Evolutionary conservation across 64 coral and sea anemone genomes (phyloP), one percentile per base, ranked within the genome.

Genomic region (Porites lutea): DNA sequence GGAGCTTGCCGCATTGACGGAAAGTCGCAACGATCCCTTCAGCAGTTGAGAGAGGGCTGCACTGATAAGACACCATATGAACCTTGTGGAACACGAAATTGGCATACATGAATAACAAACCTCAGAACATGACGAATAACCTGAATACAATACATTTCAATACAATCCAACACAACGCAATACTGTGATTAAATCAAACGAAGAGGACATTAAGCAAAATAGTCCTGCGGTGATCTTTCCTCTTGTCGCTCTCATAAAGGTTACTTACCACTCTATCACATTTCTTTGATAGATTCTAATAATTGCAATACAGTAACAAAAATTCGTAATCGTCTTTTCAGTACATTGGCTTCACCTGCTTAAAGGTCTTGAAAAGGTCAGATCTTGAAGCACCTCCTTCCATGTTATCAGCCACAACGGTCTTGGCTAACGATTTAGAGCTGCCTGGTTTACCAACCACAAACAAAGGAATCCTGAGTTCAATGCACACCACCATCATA

Each of bases 361-460:
- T 98, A 50, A 98, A 94, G 8, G 76, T 98, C 74, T 90, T 91
- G 53, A 94, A 98, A 14, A 98, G 68, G 21, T 65, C 4, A 22
- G 92, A 92, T 43, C 83, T 92, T 9, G 96, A 88, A 6, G 77
- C 77, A 63, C 72, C 92, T 65, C 92, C 96, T 48, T 86, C 77
- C 96, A 98, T 98, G 69, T 98, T 94, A 20, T 73, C 91, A 71
- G 93, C 87, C 1, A 98, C 89, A 52, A 98, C 96, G 69, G 88
- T 84, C 82, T 98, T 98, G 49, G 95, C 95, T 4, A 96, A 71
- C 7, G 95, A 96, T 52, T 96, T 96, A 2, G 95, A 96, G 66
- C 95, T 96, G 12, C 93, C 93, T 49, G 93, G 93, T 72, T 95
- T 95, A 18, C 93, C 93, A 60, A 95, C 72, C 15, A 96, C 90